Evolutionary conservation across 2,113 vertebrate genomes (phyloP).

Genomic region (Pseudolaguvia tuberculata): DNA sequence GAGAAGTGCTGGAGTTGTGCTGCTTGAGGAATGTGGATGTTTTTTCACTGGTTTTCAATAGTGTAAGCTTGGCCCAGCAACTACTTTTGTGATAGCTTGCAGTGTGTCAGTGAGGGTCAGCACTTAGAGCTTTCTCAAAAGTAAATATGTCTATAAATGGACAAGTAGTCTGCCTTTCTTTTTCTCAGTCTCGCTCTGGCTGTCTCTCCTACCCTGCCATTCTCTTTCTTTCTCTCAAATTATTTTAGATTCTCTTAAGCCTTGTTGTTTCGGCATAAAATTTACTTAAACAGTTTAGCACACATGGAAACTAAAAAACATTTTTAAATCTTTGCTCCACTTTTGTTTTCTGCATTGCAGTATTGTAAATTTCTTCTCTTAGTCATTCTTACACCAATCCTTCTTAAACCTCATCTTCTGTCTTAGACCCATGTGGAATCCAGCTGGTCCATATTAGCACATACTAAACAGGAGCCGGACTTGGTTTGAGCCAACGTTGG

Average conservation of each 20-base stretch:
- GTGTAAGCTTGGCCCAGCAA: conserved; percentile 57
- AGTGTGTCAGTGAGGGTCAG: conserved; percentile 63
- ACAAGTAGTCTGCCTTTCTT: conserved; percentile 56
- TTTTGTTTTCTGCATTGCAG: conserved; percentile 49
- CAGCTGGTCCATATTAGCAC: conserved; percentile 72
- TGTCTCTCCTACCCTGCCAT: conserved; percentile 7
- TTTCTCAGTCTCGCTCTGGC: conserved; percentile 25
- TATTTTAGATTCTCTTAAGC: conserved; percentile 18
- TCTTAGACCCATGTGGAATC: conserved; percentile 53
- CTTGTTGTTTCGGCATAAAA: neutral
- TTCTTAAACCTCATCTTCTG: conserved; percentile 54
- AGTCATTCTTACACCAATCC: conserved; percentile 57
- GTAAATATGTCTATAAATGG: conserved; percentile 81
- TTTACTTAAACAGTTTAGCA: neutral
- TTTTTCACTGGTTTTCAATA: conserved; percentile 58
- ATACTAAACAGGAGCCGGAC: conserved; percentile 54
- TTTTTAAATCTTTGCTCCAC: conserved; percentile 34
- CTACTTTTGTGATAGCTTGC: conserved; percentile 52
- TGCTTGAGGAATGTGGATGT: conserved; percentile 67
- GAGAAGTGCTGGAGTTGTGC: conserved; percentile 8
- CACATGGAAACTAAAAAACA: too few species aligned
- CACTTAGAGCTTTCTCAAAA: conserved; percentile 63
- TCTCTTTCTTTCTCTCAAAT: conserved; percentile 24
- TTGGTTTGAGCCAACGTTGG: conserved; percentile 43
- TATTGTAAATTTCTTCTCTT: conserved; percentile 54